Conservation (phyloP, 2,888 invertebrate species). For the Blastobasis adustella region DNA sequence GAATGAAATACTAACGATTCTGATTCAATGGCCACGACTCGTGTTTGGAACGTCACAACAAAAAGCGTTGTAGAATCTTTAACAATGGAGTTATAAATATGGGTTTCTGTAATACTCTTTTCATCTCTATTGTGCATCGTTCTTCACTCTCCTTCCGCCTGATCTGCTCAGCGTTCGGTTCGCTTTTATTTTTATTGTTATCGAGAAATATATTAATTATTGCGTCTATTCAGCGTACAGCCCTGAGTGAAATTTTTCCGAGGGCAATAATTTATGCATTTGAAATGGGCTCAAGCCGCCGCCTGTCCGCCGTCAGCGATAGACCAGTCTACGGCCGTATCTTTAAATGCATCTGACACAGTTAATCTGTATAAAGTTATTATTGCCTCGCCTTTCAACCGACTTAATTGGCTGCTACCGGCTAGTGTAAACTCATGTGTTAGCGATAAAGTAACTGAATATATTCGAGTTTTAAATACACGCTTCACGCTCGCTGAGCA, state of each 20-base stretch:
- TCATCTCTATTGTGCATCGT: constrained; percentile 35
- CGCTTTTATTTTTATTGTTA: constrained; percentile 43
- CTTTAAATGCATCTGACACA: constrained; percentile 60
- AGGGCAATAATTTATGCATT: constrained; percentile 45
- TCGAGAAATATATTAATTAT: constrained; percentile 40
- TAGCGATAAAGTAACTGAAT: constrained; percentile 56
- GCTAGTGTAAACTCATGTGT: constrained; percentile 55
- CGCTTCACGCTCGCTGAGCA: constrained; percentile 43
- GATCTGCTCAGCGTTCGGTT: constrained; percentile 31
- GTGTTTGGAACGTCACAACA: constrained; percentile 49
- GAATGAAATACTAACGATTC: constrained; percentile 55
- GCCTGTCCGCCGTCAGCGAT: constrained; percentile 31
- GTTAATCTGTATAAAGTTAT: constrained; percentile 66
- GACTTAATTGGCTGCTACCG: constrained; percentile 61
- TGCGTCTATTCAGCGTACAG: constrained; percentile 25
- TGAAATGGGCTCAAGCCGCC: constrained; percentile 31
- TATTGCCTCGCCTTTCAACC: constrained; percentile 56
- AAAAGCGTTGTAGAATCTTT: constrained; percentile 43
- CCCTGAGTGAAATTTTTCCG: constrained; percentile 35
- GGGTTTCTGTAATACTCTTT: constrained; percentile 49
- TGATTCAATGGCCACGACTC: constrained; percentile 41
- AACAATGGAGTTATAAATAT: constrained; percentile 67
- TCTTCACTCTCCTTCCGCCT: constrained; percentile 34
- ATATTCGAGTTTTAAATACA: constrained; percentile 46
- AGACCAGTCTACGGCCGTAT: constrained; percentile 42